Percentiles rank a stretch among this genome's conserved stretches.
phyloP scores from a whole-genome alignment of 2,113 vertebrate genomes.

The Pogonocichla stellata region DNA sequence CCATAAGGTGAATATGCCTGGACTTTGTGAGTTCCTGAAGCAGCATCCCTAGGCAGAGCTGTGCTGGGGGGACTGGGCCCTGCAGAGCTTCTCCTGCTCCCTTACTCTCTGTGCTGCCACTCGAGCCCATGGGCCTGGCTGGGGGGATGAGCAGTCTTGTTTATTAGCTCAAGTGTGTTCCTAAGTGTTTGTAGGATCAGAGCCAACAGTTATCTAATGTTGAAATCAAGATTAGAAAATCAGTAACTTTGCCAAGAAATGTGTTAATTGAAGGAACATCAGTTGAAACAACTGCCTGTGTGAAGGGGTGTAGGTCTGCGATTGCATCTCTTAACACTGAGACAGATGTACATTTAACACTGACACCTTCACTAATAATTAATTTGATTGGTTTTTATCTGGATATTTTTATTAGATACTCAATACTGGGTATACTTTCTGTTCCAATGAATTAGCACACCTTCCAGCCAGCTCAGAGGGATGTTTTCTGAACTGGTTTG shows the following conservation, averaged over 20 bases:
- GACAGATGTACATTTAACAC: neutral
- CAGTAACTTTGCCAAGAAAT: neutral
- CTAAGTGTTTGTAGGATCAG: neutral
- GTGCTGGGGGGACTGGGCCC: rapidly evolving
- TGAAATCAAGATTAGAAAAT: neutral
- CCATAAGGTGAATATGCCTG: rapidly evolving
- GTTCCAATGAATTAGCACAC: neutral
- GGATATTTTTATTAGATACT: neutral
- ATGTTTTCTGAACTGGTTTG: neutral
- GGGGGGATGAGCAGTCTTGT: rapidly evolving
- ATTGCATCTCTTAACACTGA: neutral
- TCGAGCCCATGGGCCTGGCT: rapidly evolving
- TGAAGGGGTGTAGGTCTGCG: neutral
- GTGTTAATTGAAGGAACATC: neutral
- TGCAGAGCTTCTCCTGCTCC: neutral
- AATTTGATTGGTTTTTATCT: neutral
- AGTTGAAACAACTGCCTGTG: neutral
- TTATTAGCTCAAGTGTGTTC: neutral
- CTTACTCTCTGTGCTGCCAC: rapidly evolving
- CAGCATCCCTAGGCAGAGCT: rapidly evolving
- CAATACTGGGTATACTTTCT: neutral
- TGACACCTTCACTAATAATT: neutral
- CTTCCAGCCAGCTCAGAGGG: neutral
- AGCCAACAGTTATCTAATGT: neutral
- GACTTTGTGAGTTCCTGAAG: neutral